These are phyloP conservation scores for Eupelmus urozonus DNA, from an alignment of 2,888 invertebrate species.

Conservation along the genomic window DNA sequence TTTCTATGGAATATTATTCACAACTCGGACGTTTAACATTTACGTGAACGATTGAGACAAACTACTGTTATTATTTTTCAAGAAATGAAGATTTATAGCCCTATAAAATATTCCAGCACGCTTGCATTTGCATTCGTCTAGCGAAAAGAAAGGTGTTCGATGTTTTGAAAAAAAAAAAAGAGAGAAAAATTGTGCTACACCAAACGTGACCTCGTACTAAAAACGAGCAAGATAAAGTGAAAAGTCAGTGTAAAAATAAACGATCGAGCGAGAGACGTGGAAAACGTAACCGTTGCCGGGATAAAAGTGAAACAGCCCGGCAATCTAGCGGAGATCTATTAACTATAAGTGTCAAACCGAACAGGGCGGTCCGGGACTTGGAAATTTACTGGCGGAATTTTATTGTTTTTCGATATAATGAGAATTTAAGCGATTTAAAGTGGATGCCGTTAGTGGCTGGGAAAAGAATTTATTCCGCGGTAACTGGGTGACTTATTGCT, in stretches of 20 bases:
- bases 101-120: slow-evolving; percentile 23
- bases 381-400: slow-evolving; percentile 12
- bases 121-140: slow-evolving; percentile 37
- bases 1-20: slow-evolving; percentile 24
- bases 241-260: slow-evolving; percentile 38
- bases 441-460: not conserved
- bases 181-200: slow-evolving; percentile 8
- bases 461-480: slow-evolving; percentile 5
- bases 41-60: slow-evolving; percentile 40
- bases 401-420: slow-evolving; percentile 27
- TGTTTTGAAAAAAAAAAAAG: slow-evolving; percentile 11
- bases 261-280: slow-evolving; percentile 6
- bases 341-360: slow-evolving; percentile 45
- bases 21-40: slow-evolving; percentile 8
- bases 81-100: slow-evolving; percentile 34
- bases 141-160: slow-evolving; percentile 27
- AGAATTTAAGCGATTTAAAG: slow-evolving; percentile 1
- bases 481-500: not conserved
- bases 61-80: slow-evolving; percentile 40
- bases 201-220: slow-evolving; percentile 28
- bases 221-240: slow-evolving; percentile 31
- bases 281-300: not conserved
- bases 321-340: slow-evolving; percentile 32
- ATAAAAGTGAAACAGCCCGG: slow-evolving; percentile 26
- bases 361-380: not conserved